Conservation (phyloP, 2,797 vertebrate genomes). For the Thamnophis elegans region DNA sequence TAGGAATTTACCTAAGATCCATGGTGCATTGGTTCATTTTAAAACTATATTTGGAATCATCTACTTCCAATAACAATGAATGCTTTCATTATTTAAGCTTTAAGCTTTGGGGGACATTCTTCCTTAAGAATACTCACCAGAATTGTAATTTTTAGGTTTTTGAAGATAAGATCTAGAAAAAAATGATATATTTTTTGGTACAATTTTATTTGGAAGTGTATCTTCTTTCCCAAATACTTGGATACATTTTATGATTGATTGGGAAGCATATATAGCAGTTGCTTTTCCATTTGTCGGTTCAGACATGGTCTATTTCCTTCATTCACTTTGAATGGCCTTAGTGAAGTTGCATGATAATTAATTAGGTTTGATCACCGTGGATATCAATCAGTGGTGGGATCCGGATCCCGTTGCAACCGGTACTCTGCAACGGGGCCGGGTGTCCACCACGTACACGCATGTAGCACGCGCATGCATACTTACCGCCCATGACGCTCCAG, state of each 20-base stretch:
- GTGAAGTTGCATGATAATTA: neutral
- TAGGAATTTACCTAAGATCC: constrained; percentile 21
- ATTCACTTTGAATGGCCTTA: neutral
- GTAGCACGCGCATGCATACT: no score
- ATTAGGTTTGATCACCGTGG: neutral
- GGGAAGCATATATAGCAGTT: neutral
- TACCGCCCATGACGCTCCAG: no score
- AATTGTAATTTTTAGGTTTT: neutral
- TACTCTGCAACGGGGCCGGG: no score
- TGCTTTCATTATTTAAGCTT: neutral
- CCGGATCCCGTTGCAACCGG: no score
- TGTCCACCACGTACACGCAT: no score
- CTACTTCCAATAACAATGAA: neutral
- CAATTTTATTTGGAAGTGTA: neutral
- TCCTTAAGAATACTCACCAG: neutral
- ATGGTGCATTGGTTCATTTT: constrained; percentile 13
- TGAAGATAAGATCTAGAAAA: neutral
- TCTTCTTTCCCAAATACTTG: neutral
- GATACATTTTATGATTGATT: neutral
- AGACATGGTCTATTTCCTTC: neutral
- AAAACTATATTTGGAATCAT: neutral
- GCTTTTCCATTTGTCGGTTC: neutral
- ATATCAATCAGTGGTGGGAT: neutral
- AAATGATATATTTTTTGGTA: neutral
- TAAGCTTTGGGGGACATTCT: neutral